Percentiles rank a stretch among this genome's conserved stretches.
Evolutionary conservation across 2,113 vertebrate species (phyloP).

Genomic region (Caracal caracal): DNA sequence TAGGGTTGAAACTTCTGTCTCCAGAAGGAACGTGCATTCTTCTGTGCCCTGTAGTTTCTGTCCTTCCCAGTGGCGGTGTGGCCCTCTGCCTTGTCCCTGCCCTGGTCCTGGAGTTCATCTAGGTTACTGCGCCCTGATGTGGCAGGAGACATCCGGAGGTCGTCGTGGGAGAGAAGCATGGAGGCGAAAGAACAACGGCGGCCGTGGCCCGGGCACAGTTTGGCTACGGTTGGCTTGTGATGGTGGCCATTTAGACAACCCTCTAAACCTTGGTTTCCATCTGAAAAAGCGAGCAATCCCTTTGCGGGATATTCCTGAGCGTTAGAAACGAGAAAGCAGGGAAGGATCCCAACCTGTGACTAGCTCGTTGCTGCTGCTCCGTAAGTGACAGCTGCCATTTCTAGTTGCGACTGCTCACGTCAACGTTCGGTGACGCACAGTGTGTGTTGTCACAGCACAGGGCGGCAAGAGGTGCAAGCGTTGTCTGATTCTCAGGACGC

Average conservation of each 20-base stretch:
- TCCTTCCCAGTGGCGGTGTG: accelerated
- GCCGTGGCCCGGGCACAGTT: accelerated
- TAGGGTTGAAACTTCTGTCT: not conserved
- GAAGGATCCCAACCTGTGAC: not conserved
- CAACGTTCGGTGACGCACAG: accelerated
- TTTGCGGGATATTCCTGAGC: not conserved
- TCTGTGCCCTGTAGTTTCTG: not conserved
- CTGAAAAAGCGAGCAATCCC: not conserved
- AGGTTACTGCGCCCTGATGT: accelerated
- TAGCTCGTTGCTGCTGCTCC: not conserved
- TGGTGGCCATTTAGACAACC: not conserved
- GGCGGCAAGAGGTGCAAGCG: not conserved
- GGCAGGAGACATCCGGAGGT: accelerated
- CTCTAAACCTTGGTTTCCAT: not conserved
- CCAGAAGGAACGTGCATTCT: no score
- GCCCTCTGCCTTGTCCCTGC: accelerated
- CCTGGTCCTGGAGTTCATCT: not conserved
- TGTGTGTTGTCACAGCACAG: not conserved
- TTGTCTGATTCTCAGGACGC: not conserved
- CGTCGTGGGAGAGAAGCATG: no score
- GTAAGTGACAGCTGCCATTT: not conserved
- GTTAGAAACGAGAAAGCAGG: not conserved
- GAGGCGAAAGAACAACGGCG: accelerated
- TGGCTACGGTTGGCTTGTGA: accelerated
- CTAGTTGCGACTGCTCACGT: not conserved